Conservation (phyloP, 2,797 vertebrate genomes). For the Heterohyrax brucei region DNA sequence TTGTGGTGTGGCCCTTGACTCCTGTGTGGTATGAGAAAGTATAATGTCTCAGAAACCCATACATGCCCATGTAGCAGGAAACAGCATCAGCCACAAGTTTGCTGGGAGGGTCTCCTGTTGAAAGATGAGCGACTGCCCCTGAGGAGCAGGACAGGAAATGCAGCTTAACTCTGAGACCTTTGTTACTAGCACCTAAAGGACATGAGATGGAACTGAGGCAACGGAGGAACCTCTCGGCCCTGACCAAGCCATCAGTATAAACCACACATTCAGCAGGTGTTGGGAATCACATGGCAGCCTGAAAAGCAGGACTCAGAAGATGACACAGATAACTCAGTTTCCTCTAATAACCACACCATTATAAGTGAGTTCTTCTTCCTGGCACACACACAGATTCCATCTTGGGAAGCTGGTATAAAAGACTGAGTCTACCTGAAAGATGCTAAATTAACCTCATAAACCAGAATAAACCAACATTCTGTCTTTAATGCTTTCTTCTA, state of each 20-base stretch:
- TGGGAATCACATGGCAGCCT: neutral
- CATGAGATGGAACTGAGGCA: neutral
- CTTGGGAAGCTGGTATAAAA: neutral
- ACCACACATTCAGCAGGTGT: neutral
- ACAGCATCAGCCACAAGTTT: neutral
- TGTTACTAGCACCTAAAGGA: neutral
- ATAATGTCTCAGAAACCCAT: neutral
- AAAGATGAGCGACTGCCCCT: neutral
- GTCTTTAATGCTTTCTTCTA: neutral
- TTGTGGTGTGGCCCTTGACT: neutral
- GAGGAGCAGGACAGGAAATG: neutral
- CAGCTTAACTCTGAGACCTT: neutral
- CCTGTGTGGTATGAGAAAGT: accelerated
- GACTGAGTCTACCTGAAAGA: neutral
- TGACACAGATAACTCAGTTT: neutral
- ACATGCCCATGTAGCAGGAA: neutral
- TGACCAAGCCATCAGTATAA: neutral
- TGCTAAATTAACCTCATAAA: neutral
- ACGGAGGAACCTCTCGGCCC: neutral
- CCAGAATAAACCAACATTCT: neutral
- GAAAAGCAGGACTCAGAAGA: neutral
- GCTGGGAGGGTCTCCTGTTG: neutral
- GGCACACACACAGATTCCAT: neutral
- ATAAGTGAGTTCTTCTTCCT: neutral
- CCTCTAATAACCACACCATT: accelerated